Evolutionary conservation across 2,888 invertebrate genomes (phyloP), one percentile per base, ranked within the genome.

Genomic region (Ryuthela nishihirai): DNA sequence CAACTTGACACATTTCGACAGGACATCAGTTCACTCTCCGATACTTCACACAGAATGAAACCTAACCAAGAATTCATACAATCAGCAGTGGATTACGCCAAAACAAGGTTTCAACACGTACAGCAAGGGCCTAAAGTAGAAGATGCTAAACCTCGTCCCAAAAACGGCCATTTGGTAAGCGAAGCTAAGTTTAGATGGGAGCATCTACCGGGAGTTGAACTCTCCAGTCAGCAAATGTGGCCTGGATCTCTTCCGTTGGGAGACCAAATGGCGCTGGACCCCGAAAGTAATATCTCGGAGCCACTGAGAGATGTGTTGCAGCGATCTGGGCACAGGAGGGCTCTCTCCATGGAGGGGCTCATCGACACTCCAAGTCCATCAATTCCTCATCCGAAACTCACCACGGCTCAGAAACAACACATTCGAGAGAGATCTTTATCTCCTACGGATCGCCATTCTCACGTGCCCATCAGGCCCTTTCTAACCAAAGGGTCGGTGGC

Each of bases 401-500:
- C 82, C 1, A 77, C 77, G 21, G 81, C 79, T 65, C 82, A 82
- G 70, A 77, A 79, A 66, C 81, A 80, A 67, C 82, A 82, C 67
- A 77, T 70, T 38, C 64, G 68, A 24, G 69, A 70, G 38, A 44
- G 70, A 34, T 59, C 66, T 7, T 38, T 55, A 20, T 64, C 62
- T 15, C 63, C 60, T 4, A 53, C 65, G n/a, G 64, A 62, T 32
- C 48, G 54, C 17, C 61, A 59, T 32, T 61, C 62, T 6, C 61
- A 64, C 29, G 59, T 63, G 49, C 88, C 90, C 5, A 85, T 89
- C 53, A 79, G 88, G 45, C 89, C 89, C 15, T 89, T 90, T 75
- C 79, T 91, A 48, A 89, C 90, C 36, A 82, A 91, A 58, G 92
- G 91, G 21, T 91, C 91, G 4, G 92, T 92, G 2, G 91, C 91